Base-by-base conservation (phyloP, 1,140 invertebrate genomes). In the Pseudomyrmex sp. region DNA sequence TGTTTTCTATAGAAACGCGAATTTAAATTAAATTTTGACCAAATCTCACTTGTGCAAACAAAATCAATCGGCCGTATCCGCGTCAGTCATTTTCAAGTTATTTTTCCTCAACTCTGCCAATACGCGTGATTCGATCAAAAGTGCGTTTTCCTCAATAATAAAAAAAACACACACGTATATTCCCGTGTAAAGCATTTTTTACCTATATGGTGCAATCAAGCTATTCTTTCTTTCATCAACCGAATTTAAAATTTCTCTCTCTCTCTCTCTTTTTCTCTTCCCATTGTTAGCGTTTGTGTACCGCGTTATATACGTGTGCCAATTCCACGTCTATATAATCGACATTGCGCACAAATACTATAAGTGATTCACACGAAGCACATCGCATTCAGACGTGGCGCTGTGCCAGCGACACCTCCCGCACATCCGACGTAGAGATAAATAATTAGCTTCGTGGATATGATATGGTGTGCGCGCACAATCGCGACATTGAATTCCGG, bases 11-110 rank as follows among this genome's bases (percentile, higher is more conserved):
- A 59, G 73, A 35, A 63, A 63, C 12, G 10, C 13, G 50, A 52
- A 66, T 26, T 77, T 70, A 79, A 79, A 79, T 79, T 69, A 79
- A 79, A 77, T 77, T 77, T 77, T 77, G 26, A 77, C 54, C 62
- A 77, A 12, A 77, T 77, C 26, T 77, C 62, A 44, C 59, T 77
- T 18, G 26, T 18, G 26, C 12, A 77, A 68, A 68, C 20, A 77
- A 68, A 77, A 69, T 20, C 63, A 69, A 69, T 79, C 20, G 65
- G 46, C 1, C 13, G 35, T 69, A 63, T 56, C 50, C 5, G n/a
- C n/a, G 15, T 58, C 54, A 58, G 58, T 9, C 12, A 26, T 66
- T 35, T 20, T 52, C 15, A 48, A 69, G 35, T 69, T 79, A 79
- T 79, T 79, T 69, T 69, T 23, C 9, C 7, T 58, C 48, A 52